phyloP scores from a whole-genome alignment of 2,797 vertebrate species.

The Psittacula echo region DNA sequence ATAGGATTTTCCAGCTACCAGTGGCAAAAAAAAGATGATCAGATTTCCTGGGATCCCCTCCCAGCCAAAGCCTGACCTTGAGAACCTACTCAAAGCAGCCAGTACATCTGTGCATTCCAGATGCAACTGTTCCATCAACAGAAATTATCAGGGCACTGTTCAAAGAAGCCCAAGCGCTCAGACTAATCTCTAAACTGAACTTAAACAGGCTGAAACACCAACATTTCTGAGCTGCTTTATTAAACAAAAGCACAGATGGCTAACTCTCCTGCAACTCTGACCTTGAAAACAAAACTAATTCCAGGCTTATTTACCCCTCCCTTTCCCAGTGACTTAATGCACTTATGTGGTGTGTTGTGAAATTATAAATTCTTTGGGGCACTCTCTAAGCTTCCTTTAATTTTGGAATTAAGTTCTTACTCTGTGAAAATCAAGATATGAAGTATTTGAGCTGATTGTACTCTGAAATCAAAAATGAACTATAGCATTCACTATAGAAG shows the following conservation, averaged over 20 bases:
- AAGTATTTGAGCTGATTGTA: not conserved
- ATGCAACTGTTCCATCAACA: not conserved
- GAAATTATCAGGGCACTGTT: not conserved
- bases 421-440: not conserved
- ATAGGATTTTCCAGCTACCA: constrained; percentile 2
- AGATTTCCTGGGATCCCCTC: constrained; percentile 16
- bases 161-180: constrained; percentile 22
- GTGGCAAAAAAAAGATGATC: not conserved
- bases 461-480: not conserved
- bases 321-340: not conserved
- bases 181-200: constrained; percentile 24
- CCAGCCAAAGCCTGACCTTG: constrained; percentile 39
- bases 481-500: not conserved
- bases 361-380: not conserved
- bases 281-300: constrained; percentile 32
- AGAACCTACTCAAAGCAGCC: not conserved
- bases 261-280: not conserved
- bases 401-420: not conserved
- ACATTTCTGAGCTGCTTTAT: constrained; percentile 10
- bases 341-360: not conserved
- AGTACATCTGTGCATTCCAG: not conserved
- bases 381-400: not conserved
- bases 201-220: constrained; percentile 9
- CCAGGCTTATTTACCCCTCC: not conserved
- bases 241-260: constrained; percentile 33